Evolutionary conservation across 2,113 vertebrate species (phyloP).

Genomic region (Elaphurus davidianus): DNA sequence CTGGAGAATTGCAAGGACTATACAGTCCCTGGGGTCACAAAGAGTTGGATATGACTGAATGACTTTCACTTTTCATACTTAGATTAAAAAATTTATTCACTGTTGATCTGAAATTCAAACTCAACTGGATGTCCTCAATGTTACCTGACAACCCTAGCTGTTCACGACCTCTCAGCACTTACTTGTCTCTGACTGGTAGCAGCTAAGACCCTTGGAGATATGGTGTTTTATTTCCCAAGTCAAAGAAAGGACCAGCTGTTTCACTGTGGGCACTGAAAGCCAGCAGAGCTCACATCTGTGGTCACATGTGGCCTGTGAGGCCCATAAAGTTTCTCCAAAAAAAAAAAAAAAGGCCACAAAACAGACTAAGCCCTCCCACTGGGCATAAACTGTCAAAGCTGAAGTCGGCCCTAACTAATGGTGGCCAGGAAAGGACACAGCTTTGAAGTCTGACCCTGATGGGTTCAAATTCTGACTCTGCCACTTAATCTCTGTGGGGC

Average conservation of each 20-base stretch:
- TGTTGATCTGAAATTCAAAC: not conserved
- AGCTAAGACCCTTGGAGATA: not conserved
- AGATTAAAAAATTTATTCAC: not conserved
- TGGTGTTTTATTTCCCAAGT: not conserved
- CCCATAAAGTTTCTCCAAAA: not conserved
- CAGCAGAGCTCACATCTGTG: not conserved
- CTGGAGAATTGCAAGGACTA: not conserved
- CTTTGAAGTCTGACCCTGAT: not conserved
- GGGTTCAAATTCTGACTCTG: conserved; percentile 22
- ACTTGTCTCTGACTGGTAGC: not conserved
- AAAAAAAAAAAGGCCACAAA: not conserved
- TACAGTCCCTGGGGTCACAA: not conserved
- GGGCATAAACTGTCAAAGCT: not conserved
- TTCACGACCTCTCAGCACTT: not conserved
- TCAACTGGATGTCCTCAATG: not conserved
- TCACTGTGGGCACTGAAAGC: not conserved
- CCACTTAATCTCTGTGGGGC: conserved; percentile 38
- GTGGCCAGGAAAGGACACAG: not conserved
- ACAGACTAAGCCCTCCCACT: not conserved
- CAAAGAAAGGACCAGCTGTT: not conserved
- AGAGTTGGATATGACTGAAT: not conserved
- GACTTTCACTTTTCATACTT: not conserved
- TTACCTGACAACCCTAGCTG: not conserved
- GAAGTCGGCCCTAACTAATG: not conserved
- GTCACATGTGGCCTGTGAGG: accelerated